Conservation (phyloP, 2,888 invertebrate genomes). For the Cheilosia urbana region DNA sequence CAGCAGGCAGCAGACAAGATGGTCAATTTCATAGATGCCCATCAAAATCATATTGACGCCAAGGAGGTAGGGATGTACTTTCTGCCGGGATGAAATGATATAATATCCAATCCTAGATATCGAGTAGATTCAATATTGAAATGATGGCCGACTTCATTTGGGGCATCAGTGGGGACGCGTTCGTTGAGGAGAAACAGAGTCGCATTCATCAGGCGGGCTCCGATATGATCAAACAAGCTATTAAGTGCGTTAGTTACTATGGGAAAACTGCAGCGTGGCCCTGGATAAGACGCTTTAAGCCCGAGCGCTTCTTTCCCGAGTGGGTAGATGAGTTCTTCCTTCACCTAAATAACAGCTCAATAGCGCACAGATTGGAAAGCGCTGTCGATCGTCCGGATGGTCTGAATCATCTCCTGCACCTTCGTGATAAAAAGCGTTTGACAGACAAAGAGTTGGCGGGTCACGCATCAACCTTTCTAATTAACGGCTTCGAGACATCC, state of each 20-base stretch:
- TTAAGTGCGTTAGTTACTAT: conserved; percentile 76
- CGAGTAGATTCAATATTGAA: conserved; percentile 81
- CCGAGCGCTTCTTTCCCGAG: conserved; percentile 74
- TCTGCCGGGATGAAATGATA: conserved; percentile 59
- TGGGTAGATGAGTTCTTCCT: conserved; percentile 66
- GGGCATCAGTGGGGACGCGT: conserved; percentile 82
- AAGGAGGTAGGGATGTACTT: conserved; percentile 80
- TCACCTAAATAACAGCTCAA: conserved; percentile 71
- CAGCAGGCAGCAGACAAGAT: conserved; percentile 82
- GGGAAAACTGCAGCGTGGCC: conserved; percentile 77
- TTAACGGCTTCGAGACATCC: conserved; percentile 80
- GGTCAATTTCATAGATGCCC: conserved; percentile 80
- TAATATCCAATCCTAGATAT: conserved; percentile 68
- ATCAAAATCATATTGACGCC: conserved; percentile 80
- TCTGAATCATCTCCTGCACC: conserved; percentile 78
- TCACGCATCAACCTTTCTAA: conserved; percentile 79
- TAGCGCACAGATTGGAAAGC: conserved; percentile 65
- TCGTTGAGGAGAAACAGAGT: conserved; percentile 70
- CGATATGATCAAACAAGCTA: conserved; percentile 73
- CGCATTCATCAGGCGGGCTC: conserved; percentile 68
- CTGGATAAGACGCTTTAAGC: conserved; percentile 74
- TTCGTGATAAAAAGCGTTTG: conserved; percentile 78
- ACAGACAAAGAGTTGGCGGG: conserved; percentile 77
- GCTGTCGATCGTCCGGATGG: conserved; percentile 76
- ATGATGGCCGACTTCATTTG: conserved; percentile 82